phyloP scores from a whole-genome alignment of 2,797 vertebrate genomes.

The Characodon lateralis region DNA sequence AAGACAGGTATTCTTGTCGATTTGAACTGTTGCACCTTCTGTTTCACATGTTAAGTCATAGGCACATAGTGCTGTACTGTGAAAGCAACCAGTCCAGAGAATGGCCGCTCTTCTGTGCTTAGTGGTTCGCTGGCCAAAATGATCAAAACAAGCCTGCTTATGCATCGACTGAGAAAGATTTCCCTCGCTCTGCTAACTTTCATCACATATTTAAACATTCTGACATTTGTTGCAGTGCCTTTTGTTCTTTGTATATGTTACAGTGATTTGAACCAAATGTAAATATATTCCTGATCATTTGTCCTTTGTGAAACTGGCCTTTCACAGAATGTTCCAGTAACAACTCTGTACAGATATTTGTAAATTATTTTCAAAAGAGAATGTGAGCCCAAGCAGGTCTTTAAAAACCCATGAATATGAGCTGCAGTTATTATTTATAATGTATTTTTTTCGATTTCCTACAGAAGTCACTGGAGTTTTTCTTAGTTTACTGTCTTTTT shows the following conservation, averaged over 20 bases:
- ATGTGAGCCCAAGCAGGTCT: constrained; percentile 74
- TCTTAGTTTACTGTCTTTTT: constrained; percentile 21
- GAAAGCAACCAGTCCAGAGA: constrained; percentile 13
- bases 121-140: constrained; percentile 4
- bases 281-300: constrained; percentile 65
- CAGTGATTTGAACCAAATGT: constrained; percentile 66
- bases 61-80: constrained; percentile 34
- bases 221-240: constrained; percentile 71
- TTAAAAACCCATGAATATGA: constrained; percentile 68
- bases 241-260: constrained; percentile 66
- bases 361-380: constrained; percentile 57
- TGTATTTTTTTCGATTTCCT: constrained; percentile 52
- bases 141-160: constrained; percentile 10
- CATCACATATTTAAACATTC: constrained; percentile 48
- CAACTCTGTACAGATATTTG: constrained; percentile 73
- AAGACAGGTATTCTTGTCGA: constrained; percentile 13
- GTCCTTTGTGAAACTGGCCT: constrained; percentile 79
- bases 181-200: constrained; percentile 25
- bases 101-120: not conserved
- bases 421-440: constrained; percentile 77
- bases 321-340: constrained; percentile 70
- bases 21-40: constrained; percentile 38
- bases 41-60: constrained; percentile 8
- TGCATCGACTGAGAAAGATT: constrained; percentile 4
- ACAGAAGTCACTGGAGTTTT: constrained; percentile 73